Evolutionary conservation across 35 echinoderm and acorn worm genomes (phyloP).

Genomic region (Ophioderma brevispina): DNA sequence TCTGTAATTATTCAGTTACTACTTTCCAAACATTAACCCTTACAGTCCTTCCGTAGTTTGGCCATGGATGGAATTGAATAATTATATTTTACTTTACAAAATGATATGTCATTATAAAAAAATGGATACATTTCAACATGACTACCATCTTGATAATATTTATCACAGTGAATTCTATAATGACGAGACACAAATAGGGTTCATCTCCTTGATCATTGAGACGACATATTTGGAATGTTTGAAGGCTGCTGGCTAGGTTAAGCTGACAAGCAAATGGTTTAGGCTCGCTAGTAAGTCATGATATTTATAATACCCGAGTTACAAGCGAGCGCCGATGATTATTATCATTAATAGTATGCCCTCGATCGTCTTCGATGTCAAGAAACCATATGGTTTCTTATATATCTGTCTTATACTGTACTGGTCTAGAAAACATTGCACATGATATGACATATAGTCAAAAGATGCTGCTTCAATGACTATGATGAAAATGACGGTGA

Average conservation of each 20-base stretch:
- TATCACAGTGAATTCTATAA: not conserved
- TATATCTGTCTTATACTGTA: not conserved
- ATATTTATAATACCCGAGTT: not conserved
- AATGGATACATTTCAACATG: not conserved
- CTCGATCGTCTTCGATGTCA: not conserved
- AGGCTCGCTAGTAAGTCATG: not conserved
- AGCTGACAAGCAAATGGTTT: not conserved
- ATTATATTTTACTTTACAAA: not conserved
- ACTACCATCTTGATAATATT: not conserved
- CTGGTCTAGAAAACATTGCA: constrained; percentile 5
- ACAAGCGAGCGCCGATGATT: not conserved
- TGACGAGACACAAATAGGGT: not conserved
- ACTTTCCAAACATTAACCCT: not conserved
- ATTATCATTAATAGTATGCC: not conserved
- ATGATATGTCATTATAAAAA: not conserved
- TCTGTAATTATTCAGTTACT: too few species aligned
- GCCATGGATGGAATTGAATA: not conserved
- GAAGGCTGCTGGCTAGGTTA: not conserved
- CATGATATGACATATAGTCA: not conserved
- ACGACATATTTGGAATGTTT: not conserved
- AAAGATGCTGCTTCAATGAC: not conserved
- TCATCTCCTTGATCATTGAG: not conserved
- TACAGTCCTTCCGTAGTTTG: not conserved
- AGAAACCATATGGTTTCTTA: not conserved
- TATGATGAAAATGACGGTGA: not conserved